phyloP scores from a whole-genome alignment of 2,888 invertebrate genomes.

The Caenorhabditis zanzibari region DNA sequence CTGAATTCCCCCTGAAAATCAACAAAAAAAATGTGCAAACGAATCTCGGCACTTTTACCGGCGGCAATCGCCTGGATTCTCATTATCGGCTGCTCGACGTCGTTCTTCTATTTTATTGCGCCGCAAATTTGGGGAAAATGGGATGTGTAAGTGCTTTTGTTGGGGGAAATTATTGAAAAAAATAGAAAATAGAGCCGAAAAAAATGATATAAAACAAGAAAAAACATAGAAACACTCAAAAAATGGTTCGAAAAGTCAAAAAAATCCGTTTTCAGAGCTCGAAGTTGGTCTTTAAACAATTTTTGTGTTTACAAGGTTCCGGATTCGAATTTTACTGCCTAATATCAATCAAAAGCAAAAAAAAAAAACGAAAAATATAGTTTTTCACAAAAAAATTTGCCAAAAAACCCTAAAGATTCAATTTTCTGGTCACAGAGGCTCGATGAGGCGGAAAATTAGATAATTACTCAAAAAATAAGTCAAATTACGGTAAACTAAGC shows the following conservation, averaged over 20 bases:
- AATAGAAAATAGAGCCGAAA: neutral
- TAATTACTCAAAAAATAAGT: too few relatives aligned
- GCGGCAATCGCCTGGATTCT: slow-evolving; percentile 98
- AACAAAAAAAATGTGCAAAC: slow-evolving; percentile 88
- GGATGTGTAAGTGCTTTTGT: slow-evolving; percentile 55
- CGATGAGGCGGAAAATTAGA: too few relatives aligned
- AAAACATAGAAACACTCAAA: neutral
- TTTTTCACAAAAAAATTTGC: too few relatives aligned
- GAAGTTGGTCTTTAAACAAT: neutral
- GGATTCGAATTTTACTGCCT: too few relatives aligned
- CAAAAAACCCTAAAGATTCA: too few relatives aligned
- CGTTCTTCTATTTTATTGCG: slow-evolving; percentile 78
- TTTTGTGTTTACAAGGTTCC: too few relatives aligned
- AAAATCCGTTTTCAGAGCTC: too few relatives aligned
- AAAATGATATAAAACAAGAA: neutral
- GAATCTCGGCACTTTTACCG: slow-evolving; percentile 96
- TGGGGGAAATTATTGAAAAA: neutral
- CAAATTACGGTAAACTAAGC: too few relatives aligned
- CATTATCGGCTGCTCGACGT: slow-evolving; percentile 87
- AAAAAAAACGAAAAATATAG: neutral
- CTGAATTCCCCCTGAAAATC: neutral
- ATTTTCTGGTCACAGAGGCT: too few relatives aligned
- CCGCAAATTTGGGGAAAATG: slow-evolving; percentile 68
- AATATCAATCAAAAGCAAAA: too few relatives aligned
- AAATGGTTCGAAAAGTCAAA: too few relatives aligned